Evolutionary conservation across 2,797 vertebrate genomes (phyloP), one percentile per base, ranked within the genome.

Genomic region (Pseudochaenichthys georgianus): DNA sequence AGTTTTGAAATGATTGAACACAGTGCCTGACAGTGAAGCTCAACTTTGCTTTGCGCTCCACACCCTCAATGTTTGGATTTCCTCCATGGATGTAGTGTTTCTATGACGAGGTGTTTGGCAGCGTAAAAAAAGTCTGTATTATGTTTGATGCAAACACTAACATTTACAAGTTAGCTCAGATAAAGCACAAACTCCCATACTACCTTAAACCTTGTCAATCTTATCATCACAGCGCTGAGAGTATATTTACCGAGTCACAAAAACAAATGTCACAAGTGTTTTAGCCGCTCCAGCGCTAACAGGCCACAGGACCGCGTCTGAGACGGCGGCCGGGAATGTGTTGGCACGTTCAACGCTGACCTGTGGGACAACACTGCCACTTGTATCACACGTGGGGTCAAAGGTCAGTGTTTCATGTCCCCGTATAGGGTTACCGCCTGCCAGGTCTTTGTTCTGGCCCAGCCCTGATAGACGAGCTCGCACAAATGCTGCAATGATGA

Each of bases 381-480:
- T 87, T 88, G 79, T 89, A 85, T 84, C 84, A 73, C 86, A 87
- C 45, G 13, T 60, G 60, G 81, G 89, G 89, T 93, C 85, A 89
- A 55, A 93, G 89, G 88, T 90, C 86, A 80, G 57, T 4, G 50
- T 87, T 89, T 90, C 87, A 89, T 82, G 90, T 92, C 84, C 53
- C 75, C 45, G 86, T 86, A 72, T 94, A 78, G 80, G 54, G 86
- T 95, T 93, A 91, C 92, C 85, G 42, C 64, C 70, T 66, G 78
- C 77, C 66, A 48, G 72, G 45, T 73, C 87, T 94, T 93, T 92
- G 91, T 91, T 91, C 84, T 82, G 73, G 53, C 42, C 34, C 19
- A 42, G 60, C 74, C 68, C 70, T 88, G 89, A 92, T 73, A 73
- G 90, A 93, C 77, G 62, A 71, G 73, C 45, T 48, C 31, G 80